phyloP scores from a whole-genome alignment of 2,797 vertebrate genomes.

The Gallinago stenura region DNA sequence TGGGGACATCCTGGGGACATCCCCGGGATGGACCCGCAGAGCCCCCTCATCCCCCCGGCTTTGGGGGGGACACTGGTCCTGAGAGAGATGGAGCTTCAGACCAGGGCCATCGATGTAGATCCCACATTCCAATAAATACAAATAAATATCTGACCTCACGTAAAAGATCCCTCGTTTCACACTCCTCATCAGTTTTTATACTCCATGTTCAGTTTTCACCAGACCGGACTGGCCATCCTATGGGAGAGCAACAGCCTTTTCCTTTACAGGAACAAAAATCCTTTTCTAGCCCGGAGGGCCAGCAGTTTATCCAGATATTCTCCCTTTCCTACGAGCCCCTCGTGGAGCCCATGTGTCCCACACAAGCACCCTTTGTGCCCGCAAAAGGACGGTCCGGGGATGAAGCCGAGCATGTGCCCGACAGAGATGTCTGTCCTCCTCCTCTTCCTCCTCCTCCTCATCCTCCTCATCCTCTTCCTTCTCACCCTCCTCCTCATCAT shows the following conservation, averaged over 20 bases:
- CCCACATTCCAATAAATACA: constrained; percentile 76
- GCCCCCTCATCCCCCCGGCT: not conserved
- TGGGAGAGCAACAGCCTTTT: constrained; percentile 67
- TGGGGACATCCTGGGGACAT: not conserved
- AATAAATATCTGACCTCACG: constrained; percentile 75
- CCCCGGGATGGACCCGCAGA: not conserved
- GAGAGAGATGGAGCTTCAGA: not conserved
- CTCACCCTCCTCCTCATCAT: not conserved
- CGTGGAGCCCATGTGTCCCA: constrained; percentile 60
- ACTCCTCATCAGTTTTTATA: constrained; percentile 60
- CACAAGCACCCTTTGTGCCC: constrained; percentile 77
- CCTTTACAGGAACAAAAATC: constrained; percentile 79
- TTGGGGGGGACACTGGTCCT: not conserved
- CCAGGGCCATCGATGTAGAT: constrained; percentile 50
- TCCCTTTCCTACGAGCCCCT: constrained; percentile 75
- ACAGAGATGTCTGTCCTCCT: not conserved
- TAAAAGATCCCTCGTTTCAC: constrained; percentile 73
- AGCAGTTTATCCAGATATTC: constrained; percentile 84
- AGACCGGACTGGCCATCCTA: constrained; percentile 63
- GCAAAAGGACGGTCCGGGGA: not conserved
- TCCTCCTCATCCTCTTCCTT: too few relatives aligned
- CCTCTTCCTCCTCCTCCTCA: too few relatives aligned
- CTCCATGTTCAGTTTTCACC: constrained; percentile 77
- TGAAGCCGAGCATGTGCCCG: not conserved
- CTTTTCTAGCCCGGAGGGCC: constrained; percentile 80